Evolutionary conservation across 2,113 vertebrate species (phyloP), one percentile per base, ranked within the genome.

Genomic region (Rostratula benghalensis): DNA sequence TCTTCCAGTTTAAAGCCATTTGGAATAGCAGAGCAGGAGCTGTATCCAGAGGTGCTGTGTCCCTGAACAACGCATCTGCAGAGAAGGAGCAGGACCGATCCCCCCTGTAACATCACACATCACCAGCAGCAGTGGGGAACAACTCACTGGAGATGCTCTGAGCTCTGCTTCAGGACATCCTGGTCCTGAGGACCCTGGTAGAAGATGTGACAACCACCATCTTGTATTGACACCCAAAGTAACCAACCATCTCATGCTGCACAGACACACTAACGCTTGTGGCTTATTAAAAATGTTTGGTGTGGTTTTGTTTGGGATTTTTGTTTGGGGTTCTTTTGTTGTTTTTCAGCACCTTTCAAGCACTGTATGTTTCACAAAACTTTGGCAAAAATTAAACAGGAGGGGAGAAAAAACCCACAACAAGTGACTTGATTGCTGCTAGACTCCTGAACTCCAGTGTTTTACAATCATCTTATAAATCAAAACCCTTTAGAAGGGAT

Each of bases 21-120:
- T 65, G n/a, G 41, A 67, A 56, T 63, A 76, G 39, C 18, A 18
- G 5, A 76, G 39, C 18, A 18, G 5, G 54, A 48, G 19, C 1
- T 48, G 25, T 7, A 21, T 2, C 22, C 9, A 9, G 10, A 41
- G 51, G 61, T 39, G 46, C 31, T 6, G 12, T 5, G 10, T 17
- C 43, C 50, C 75, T 59, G 13, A 60, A n/a, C 25, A 65, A 31
- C 28, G 4, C 0, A 5, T 30, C n/a, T 46, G 33, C 37, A 35
- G 50, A 10, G 27, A 8, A 21, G 45, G 8, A 83, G 24, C 57
- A 60, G 1, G 1, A n/a, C 9, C 3, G 1, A 43, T 4, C 46
- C 37, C 60, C 60, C 33, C 4, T 13, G 28, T 35, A 30, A 5
- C 4, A 11, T 8, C 4, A 1, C 1, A 3, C 4, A 12, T 8